These are phyloP conservation scores for Agriopis aurantiaria DNA, from an alignment of 2,888 invertebrate genomes.

Conservation along the genomic window DNA sequence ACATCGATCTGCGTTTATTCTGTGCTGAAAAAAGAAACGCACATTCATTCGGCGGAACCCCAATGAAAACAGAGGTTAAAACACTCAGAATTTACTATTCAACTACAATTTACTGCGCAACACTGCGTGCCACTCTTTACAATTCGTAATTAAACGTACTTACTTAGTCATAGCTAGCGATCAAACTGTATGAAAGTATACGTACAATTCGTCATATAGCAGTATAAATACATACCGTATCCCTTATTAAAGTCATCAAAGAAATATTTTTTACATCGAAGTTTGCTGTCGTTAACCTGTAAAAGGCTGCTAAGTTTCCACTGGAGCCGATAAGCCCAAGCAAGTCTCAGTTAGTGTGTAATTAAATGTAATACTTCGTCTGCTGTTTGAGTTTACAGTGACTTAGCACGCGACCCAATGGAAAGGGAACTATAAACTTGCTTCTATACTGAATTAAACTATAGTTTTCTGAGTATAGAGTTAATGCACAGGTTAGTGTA, in stretches of 20 bases:
- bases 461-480: conserved; percentile 9
- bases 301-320: conserved; percentile 53
- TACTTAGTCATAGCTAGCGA: conserved; percentile 43
- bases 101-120: conserved; percentile 33
- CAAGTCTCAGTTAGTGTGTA: conserved; percentile 70
- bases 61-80: conserved; percentile 24
- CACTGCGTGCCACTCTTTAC: conserved; percentile 30
- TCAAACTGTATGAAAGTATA: conserved; percentile 41
- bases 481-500: not conserved
- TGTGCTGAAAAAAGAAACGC: too few relatives aligned
- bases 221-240: conserved; percentile 51
- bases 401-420: conserved; percentile 66
- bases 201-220: not conserved
- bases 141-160: conserved; percentile 38
- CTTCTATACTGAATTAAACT: conserved; percentile 5
- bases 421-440: conserved; percentile 32
- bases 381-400: conserved; percentile 70
- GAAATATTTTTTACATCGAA: conserved; percentile 57
- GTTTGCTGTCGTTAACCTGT: conserved; percentile 49
- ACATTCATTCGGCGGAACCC: conserved; percentile 19
- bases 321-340: conserved; percentile 62
- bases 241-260: conserved; percentile 58
- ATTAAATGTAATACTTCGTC: conserved; percentile 77
- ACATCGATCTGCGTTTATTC: too few relatives aligned
- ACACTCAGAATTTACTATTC: conserved; percentile 31